Evolutionary conservation across 23 tunicate genomes (phyloP), one percentile per base, ranked within the genome.

Genomic region (Ascidia mentula): DNA sequence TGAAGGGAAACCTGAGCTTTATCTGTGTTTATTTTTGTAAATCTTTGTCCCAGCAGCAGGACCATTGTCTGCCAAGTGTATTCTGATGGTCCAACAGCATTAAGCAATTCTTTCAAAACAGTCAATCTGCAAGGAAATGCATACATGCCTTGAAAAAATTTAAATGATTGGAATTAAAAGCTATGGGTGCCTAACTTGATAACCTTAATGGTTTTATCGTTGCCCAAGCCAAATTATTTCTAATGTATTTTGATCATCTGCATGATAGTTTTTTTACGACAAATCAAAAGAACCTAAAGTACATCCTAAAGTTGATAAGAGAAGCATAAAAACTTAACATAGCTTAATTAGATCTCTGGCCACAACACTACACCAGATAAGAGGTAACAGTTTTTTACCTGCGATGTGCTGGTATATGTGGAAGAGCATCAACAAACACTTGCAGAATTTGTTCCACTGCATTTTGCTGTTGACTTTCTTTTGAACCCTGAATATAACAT

Each of bases 361-460:
- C 17, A 45, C 74, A n/a, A 69, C 18, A 69, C 13, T 22, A 13
- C 74, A 69, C 18, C 24, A 24, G 18, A 18, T 69, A 22, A 69
- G n/a, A 18, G 15, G 74, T 13, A 18, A 33, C 24, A 12, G 7
- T 75, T 15, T 0, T 69, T 15, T 39, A 84, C 89, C 89, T 84
- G 75, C 95, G 60, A 38, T 90, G 95, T 0, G 86, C 33, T 40
- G 95, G 95, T 31, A 90, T 85, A 45, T 84, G 89, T 2, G 85
- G 82, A 0, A 80, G 36, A 12, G 89, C 83, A 74, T 90, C 95
- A 17, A 90, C 95, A 84, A 90, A 90, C 36, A 90, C 89, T 5
- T 77, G 89, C 0, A 90, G 46, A 45, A 90, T 85, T 38, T 75
- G 69, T n/a, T 79, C 42, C 22, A 90, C 89, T 15, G 82, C 34